Evolutionary conservation across 2,797 vertebrate genomes (phyloP).

Genomic region (Vespertilio murinus): DNA sequence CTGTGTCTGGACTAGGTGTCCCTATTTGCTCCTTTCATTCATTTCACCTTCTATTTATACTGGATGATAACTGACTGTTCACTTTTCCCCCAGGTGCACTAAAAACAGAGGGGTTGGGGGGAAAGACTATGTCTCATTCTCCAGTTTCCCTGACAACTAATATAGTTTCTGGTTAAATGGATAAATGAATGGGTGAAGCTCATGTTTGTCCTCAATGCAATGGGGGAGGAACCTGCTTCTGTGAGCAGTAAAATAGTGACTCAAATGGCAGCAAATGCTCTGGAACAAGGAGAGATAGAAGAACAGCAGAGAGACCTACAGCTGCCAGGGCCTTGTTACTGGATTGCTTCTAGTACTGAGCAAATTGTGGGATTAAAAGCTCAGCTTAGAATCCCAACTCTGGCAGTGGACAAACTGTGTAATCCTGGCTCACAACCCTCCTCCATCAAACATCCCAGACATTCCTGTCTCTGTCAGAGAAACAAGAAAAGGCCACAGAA

Average conservation of each 20-base stretch:
- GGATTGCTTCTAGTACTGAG: not conserved
- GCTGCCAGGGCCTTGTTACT: not conserved
- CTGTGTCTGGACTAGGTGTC: not conserved
- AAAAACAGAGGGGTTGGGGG: not conserved
- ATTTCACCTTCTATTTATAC: not conserved
- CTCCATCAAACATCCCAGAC: not conserved
- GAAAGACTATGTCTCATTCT: not conserved
- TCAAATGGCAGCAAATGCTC: not conserved
- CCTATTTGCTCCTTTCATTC: not conserved
- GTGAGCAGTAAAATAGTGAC: not conserved
- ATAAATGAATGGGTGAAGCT: not conserved
- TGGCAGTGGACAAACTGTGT: not conserved
- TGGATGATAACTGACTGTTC: not conserved
- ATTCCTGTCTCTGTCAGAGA: not conserved
- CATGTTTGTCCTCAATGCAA: not conserved
- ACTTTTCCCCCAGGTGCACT: not conserved
- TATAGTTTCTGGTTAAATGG: not conserved
- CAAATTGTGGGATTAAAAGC: not conserved
- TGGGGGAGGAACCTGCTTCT: not conserved
- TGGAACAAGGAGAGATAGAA: not conserved
- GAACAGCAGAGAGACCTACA: not conserved
- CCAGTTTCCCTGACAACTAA: not conserved
- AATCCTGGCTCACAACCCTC: not conserved
- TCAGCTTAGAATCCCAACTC: not conserved
- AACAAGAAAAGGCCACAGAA: not conserved